These are phyloP conservation scores for Augochlora pura DNA, from an alignment of 1,140 invertebrate genomes.

Conservation along the genomic window DNA sequence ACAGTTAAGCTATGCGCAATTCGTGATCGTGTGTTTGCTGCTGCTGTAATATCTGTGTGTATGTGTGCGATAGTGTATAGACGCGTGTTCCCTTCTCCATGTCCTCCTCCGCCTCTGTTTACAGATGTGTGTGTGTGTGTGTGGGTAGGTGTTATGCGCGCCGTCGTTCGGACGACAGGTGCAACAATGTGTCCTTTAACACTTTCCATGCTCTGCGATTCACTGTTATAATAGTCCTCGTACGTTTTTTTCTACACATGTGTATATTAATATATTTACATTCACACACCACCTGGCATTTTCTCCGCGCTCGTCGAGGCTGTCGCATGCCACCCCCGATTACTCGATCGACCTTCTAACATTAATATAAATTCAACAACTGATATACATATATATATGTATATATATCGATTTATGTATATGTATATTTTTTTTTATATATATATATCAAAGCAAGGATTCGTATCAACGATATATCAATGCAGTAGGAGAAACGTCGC, in stretches of 20 bases:
- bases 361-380: conserved; percentile 45
- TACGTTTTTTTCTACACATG: conserved; percentile 44
- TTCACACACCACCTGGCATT: conserved; percentile 33
- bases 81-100: neutral
- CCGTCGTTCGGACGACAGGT: conserved; percentile 1
- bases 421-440: conserved; percentile 45
- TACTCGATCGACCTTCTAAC: conserved; percentile 6
- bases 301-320: conserved; percentile 36
- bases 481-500: conserved; percentile 36
- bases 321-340: conserved; percentile 40
- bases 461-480: conserved; percentile 22
- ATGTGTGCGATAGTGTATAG: neutral
- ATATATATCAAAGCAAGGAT: conserved; percentile 51
- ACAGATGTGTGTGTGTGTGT: conserved; percentile 19
- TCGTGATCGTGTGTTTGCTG: conserved; percentile 30
- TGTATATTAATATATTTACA: conserved; percentile 65
- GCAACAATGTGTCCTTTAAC: conserved; percentile 4
- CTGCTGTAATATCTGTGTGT: conserved; percentile 11
- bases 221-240: too few relatives aligned
- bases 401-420: conserved; percentile 18
- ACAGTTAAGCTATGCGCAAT: conserved; percentile 71
- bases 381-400: conserved; percentile 37
- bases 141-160: conserved; percentile 3
- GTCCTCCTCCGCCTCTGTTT: neutral
- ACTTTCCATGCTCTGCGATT: neutral